Base-by-base conservation (phyloP, 1,140 invertebrate genomes). In the Holcopasites calliopsidis region DNA sequence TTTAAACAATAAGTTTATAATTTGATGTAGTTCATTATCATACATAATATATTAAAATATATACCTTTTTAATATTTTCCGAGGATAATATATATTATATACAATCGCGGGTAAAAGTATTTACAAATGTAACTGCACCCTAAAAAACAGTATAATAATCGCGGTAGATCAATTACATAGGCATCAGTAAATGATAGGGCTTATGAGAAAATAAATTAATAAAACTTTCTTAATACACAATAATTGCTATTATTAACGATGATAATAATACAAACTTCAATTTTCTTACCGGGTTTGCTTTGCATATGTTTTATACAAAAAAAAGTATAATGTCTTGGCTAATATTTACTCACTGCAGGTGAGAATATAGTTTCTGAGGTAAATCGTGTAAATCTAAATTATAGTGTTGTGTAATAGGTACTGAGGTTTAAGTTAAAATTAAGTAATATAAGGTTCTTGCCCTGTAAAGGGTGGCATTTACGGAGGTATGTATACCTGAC, bases 11-110 rank as follows among this genome's bases (percentile, higher is more conserved):
- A 90, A 86, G 89, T 84, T 88, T 90, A 88, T 87, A 90, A 86
- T 90, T 90, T 90, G 64, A 85, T 88, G 79, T 89, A 85, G 86
- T 90, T 87, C 86, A 87, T 86, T 88, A 89, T n/a, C n/a, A n/a
- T 89, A 89, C 86, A 84, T 87, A 89, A 91, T 90, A 90, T 90
- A 90, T 90, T 90, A 91, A 91, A 91, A 90, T 90, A 90, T 90
- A 90, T 88, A 89, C 80, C 80, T 88, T 81, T 87, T 87, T 89
- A 89, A 90, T 86, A 89, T 88, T 26, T 81, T 87, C 84, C 82
- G 84, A 77, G 86, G 55, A 70, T 83, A 80, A 86, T 87, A 60
- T 90, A 88, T 89, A 61, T 88, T 90, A 88, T 89, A 61, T 88
- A 90, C 87, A 88, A 66, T 83, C 62, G 64, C 75, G 78, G 76